Evolutionary conservation across 1,140 invertebrate genomes (phyloP), one percentile per base, ranked within the genome.

Genomic region (Pseudomyrmex flavicornis): DNA sequence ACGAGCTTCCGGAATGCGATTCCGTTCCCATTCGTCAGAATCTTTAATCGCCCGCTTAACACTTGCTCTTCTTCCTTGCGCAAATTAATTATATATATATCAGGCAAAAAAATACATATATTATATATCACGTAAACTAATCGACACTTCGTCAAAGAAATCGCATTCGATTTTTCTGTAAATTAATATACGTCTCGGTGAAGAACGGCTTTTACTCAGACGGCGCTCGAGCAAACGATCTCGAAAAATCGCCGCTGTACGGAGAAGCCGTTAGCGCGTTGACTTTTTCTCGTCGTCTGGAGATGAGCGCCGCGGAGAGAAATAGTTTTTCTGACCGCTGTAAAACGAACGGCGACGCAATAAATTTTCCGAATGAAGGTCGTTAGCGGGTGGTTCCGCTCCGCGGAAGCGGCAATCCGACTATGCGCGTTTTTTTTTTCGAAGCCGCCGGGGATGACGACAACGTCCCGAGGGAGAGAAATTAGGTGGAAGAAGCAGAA

Each of bases 351-450:
- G 58, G 69, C 84, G 44, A 12, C 15, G 44, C 59, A 59, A 85
- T 87, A 85, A 74, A 68, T 87, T 76, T 83, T 46, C 46, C 59
- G 50, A 70, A 86, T 50, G 56, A 52, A 82, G 58, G 50, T 86
- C 85, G 70, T 85, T 87, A 72, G 50, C 50, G 52, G 48, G 68
- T 22, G 52, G 52, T 69, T 56, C 17, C 62, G 73, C 52, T 70
- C 56, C 48, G 54, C 68, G 77, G 82, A 69, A 73, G 20, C 58
- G 73, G 13, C 0, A 58, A 26, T 15, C 0, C 26, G 35, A 7
- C 50, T 8, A 35, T 50, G 20, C 44, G 63, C 73, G 46, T 76
- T 84, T 63, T 17, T 84, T 63, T 17, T 77, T 77, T 26, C 13
- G 13, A 65, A n/a, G 35, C 66, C 73, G 56, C 15, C 15, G 83